These are phyloP conservation scores for Mythimna ferrago DNA, from an alignment of 2,888 invertebrate species.

Conservation along the genomic window DNA sequence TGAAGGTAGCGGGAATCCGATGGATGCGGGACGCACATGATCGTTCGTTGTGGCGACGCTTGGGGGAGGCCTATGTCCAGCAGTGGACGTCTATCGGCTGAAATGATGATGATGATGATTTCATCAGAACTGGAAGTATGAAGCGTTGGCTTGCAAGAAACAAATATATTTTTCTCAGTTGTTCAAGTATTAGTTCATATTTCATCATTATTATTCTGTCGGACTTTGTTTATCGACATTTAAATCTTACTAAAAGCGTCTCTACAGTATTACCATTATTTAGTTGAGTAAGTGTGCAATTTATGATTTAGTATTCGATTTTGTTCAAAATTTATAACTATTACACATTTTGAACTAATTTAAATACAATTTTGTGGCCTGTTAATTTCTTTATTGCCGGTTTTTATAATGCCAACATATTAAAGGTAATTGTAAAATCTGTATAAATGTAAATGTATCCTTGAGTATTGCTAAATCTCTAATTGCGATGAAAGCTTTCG, in stretches of 20 bases:
- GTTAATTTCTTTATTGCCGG: conserved; percentile 6
- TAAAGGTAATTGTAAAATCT: conserved; percentile 20
- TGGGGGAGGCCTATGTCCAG: too few relatives aligned
- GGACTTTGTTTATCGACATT: too few relatives aligned
- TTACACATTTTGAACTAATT: conserved; percentile 2
- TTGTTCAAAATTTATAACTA: neutral
- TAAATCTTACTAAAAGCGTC: neutral
- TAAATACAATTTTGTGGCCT: conserved; percentile 3
- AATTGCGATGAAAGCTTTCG: conserved; percentile 14
- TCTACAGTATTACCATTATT: neutral
- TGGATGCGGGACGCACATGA: too few relatives aligned
- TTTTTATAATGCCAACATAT: conserved; percentile 45
- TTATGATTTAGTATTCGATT: neutral
- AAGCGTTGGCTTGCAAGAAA: too few relatives aligned
- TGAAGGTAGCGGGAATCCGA: too few relatives aligned
- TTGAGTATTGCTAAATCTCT: conserved; percentile 29
- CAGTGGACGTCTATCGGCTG: too few relatives aligned
- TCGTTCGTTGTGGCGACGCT: too few relatives aligned
- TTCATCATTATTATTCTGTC: too few relatives aligned
- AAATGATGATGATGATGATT: too few relatives aligned
- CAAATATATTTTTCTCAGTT: too few relatives aligned
- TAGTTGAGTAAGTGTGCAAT: conserved; percentile 6
- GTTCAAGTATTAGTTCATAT: too few relatives aligned
- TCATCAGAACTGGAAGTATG: too few relatives aligned
- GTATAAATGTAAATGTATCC: conserved; percentile 3